phyloP scores from a whole-genome alignment of 2,888 invertebrate species.

The Alcis repandata region DNA sequence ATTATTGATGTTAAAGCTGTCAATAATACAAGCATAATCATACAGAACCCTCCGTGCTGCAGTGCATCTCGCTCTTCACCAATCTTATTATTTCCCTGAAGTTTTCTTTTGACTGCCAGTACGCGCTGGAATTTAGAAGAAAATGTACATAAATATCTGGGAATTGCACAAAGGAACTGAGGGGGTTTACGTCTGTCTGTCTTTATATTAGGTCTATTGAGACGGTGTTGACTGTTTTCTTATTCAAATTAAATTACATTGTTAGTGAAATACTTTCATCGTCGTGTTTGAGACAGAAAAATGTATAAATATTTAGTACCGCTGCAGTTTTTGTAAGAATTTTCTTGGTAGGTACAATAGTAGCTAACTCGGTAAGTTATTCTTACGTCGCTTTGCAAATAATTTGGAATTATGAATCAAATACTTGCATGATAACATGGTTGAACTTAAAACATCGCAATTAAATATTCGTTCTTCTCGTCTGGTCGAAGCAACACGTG shows the following conservation, averaged over 20 bases:
- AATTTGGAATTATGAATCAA: too few relatives aligned
- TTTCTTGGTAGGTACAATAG: too few relatives aligned
- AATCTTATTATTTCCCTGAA: constrained; percentile 21
- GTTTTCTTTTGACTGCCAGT: constrained; percentile 22
- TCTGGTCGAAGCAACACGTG: too few relatives aligned
- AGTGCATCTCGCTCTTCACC: background rate
- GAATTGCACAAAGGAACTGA: constrained; percentile 17
- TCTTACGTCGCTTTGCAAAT: too few relatives aligned
- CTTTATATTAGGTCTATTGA: constrained; percentile 16
- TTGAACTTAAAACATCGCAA: too few relatives aligned
- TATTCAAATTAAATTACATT: constrained; percentile 23
- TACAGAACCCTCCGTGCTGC: background rate
- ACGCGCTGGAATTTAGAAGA: constrained; percentile 20
- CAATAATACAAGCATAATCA: background rate
- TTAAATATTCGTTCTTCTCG: too few relatives aligned
- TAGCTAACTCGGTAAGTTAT: too few relatives aligned
- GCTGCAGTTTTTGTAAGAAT: background rate
- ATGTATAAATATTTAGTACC: background rate
- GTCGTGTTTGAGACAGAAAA: background rate
- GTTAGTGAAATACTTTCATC: constrained; percentile 5
- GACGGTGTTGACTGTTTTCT: constrained; percentile 15
- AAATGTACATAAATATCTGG: constrained; percentile 23
- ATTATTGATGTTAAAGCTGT: background rate
- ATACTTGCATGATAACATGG: too few relatives aligned
- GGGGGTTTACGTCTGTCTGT: constrained; percentile 11